phyloP scores from a whole-genome alignment of 2,113 vertebrate genomes.

The Lophura nycthemera region DNA sequence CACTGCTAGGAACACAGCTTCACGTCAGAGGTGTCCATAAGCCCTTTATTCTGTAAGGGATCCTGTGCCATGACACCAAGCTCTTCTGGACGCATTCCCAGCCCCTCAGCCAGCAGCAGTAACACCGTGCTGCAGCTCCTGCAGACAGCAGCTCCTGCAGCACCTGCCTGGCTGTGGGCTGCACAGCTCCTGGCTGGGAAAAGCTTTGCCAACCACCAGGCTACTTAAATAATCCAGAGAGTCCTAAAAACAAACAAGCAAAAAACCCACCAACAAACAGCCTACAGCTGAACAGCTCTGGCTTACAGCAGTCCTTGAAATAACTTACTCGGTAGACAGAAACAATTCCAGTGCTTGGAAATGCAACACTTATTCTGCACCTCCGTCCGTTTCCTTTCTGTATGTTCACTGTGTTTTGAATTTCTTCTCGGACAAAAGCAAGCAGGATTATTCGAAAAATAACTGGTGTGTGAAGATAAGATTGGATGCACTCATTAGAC shows the following conservation, averaged over 20 bases:
- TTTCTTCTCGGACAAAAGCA: neutral
- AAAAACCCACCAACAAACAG: neutral
- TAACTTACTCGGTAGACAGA: neutral
- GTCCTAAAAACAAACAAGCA: neutral
- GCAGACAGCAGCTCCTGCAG: neutral
- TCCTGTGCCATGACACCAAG: neutral
- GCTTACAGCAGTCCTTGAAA: neutral
- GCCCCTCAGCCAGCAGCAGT: neutral
- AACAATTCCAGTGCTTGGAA: neutral
- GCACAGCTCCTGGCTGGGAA: neutral
- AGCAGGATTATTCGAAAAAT: neutral
- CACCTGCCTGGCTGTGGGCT: neutral
- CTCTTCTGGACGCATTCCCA: too few relatives aligned
- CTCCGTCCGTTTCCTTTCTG: neutral
- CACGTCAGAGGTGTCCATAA: rapidly evolving
- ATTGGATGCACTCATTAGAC: neutral
- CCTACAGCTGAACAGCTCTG: neutral
- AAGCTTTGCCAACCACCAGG: neutral
- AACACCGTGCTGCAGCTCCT: neutral
- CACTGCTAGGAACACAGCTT: neutral
- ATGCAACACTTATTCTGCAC: neutral
- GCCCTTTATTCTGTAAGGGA: neutral
- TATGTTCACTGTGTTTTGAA: neutral
- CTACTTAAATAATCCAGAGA: neutral
- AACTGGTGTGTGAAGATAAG: neutral